Evolutionary conservation across 2,113 vertebrate species (phyloP).

Genomic region (Thinocorus orbignyianus): DNA sequence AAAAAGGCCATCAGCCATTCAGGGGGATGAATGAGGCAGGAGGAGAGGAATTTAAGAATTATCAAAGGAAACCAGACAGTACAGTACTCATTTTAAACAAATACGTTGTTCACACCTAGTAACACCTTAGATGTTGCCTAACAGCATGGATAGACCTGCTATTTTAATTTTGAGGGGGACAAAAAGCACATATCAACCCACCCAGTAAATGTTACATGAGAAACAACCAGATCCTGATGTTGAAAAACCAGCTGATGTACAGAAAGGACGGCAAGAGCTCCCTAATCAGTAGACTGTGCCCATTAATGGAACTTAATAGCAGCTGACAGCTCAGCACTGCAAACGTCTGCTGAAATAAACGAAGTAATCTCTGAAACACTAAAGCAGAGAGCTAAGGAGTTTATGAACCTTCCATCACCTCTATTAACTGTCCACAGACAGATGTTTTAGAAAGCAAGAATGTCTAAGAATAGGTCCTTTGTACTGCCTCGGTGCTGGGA

Average conservation of each 20-base stretch:
- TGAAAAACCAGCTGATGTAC: not conserved
- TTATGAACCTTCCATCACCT: not conserved
- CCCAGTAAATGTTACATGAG: not conserved
- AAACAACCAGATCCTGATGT: not conserved
- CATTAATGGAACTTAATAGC: not conserved
- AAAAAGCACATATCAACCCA: not conserved
- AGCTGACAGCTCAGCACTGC: not conserved
- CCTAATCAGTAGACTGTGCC: not conserved
- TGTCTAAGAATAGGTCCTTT: not conserved
- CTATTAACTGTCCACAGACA: constrained; percentile 11
- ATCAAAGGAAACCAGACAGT: not conserved
- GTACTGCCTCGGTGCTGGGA: not conserved
- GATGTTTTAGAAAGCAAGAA: not conserved
- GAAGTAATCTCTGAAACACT: not conserved
- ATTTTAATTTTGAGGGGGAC: not conserved
- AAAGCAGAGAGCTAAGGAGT: not conserved
- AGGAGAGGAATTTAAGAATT: not conserved
- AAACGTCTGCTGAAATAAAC: not conserved
- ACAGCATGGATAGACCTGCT: not conserved
- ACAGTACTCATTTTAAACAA: not conserved
- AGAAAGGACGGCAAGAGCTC: not conserved
- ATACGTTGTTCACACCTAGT: not conserved
- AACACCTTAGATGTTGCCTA: not conserved
- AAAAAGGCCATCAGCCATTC: not conserved
- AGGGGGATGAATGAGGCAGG: not conserved